Evolutionary conservation across 2,888 invertebrate species (phyloP).

Genomic region (Bhutanitis thaidina): DNA sequence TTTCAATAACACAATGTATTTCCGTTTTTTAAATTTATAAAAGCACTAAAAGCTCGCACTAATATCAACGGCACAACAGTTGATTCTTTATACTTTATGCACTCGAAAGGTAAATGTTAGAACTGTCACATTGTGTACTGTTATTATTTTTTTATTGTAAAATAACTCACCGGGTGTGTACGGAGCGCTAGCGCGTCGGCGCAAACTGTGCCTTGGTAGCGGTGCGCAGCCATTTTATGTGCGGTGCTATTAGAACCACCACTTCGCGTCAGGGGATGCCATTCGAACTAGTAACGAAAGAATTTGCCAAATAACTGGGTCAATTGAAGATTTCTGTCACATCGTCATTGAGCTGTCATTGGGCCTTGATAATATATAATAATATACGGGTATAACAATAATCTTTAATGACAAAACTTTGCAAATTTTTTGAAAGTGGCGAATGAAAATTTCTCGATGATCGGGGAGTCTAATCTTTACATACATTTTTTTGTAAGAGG

Average conservation of each 20-base stretch:
- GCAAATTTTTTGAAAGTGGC: too few species aligned
- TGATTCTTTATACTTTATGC: neutral
- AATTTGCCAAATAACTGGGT: slow-evolving; percentile 37
- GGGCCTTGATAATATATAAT: slow-evolving; percentile 8
- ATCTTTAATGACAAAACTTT: neutral
- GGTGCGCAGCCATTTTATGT: slow-evolving; percentile 53
- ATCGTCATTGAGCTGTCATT: slow-evolving; percentile 7
- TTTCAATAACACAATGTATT: too few species aligned
- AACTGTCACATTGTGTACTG: neutral
- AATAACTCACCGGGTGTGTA: slow-evolving; percentile 69
- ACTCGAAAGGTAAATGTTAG: neutral
- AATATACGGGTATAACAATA: neutral
- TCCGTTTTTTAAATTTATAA: too few species aligned
- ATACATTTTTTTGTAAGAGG: too few species aligned
- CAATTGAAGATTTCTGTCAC: slow-evolving; percentile 22
- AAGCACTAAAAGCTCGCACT: neutral
- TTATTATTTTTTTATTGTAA: slow-evolving; percentile 1
- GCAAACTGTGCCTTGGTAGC: slow-evolving; percentile 51
- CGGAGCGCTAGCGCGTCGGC: slow-evolving; percentile 56
- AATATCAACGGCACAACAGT: neutral
- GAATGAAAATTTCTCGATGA: too few species aligned
- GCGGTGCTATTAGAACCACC: slow-evolving; percentile 49
- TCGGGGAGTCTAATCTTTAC: too few species aligned
- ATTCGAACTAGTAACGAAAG: slow-evolving; percentile 29
- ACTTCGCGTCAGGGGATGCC: slow-evolving; percentile 42